Evolutionary conservation across 2,113 vertebrate species (phyloP).

Genomic region (Otolemur garnettii): DNA sequence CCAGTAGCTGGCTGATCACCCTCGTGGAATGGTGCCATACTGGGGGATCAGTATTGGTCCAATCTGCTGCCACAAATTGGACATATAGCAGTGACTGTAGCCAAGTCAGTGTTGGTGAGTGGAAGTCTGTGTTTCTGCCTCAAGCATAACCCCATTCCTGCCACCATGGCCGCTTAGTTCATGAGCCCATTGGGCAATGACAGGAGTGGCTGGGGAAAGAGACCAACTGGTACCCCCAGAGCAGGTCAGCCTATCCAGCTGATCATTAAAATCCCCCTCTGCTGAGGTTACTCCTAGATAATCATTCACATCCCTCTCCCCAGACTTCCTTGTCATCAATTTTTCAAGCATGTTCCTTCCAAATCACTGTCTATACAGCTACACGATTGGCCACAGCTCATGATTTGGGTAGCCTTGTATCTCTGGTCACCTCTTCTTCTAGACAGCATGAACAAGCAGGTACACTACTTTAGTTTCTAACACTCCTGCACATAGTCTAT

Average conservation of each 20-base stretch:
- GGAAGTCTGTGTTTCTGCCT: neutral
- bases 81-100: neutral
- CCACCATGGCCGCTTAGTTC: neutral
- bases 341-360: neutral
- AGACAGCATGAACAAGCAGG: neutral
- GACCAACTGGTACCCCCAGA: neutral
- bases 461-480: fast-evolving
- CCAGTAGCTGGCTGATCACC: neutral
- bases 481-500: no score
- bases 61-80: neutral
- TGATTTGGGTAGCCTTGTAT: neutral
- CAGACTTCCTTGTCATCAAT: neutral
- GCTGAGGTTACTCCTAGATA: neutral
- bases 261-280: neutral
- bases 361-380: neutral
- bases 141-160: neutral
- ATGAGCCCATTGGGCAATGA: neutral
- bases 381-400: neutral
- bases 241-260: neutral
- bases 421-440: neutral
- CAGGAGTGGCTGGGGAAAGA: neutral
- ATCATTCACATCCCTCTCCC: neutral
- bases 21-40: neutral
- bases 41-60: neutral
- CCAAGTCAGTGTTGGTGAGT: neutral